A percentile compares a stretch with the other conserved stretches of the same genome.
phyloP scores from a whole-genome alignment of 2,888 invertebrate genomes.

The Yponomeuta malinellus region DNA sequence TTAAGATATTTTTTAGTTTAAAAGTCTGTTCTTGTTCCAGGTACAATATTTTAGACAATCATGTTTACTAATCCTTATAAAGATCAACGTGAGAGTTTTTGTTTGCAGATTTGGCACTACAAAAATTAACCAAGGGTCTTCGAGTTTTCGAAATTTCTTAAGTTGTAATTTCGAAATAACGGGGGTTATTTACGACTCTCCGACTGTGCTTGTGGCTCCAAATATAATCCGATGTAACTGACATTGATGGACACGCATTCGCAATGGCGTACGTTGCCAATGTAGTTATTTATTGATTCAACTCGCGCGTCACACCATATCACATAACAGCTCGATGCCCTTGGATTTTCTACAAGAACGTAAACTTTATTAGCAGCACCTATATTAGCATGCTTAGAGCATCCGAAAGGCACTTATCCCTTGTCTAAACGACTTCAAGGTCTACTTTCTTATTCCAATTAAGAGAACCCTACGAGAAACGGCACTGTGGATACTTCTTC shows the following conservation, averaged over 20 bases:
- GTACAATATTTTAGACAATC: too few species aligned
- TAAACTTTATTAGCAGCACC: background rate
- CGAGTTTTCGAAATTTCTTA: background rate
- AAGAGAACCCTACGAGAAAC: background rate
- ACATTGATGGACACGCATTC: background rate
- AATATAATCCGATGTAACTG: background rate
- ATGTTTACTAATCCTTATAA: too few species aligned
- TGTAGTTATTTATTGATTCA: background rate
- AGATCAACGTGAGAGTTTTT: too few species aligned
- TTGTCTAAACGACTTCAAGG: constrained; percentile 1
- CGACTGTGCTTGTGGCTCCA: background rate
- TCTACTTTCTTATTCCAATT: background rate
- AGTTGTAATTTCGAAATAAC: background rate
- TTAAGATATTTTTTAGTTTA: too few species aligned
- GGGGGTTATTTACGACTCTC: background rate
- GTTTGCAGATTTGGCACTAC: too few species aligned
- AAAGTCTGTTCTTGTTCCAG: too few species aligned
- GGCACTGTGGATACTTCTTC: background rate
- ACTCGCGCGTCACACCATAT: background rate
- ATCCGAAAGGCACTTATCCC: background rate
- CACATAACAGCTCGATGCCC: background rate
- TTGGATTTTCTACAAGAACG: background rate
- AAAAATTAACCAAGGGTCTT: too few species aligned
- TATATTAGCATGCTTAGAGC: background rate
- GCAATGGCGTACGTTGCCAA: background rate